Evolutionary conservation across 2,113 vertebrate species (phyloP), one percentile per base, ranked within the genome.

Genomic region (Megaptera novaeangliae): DNA sequence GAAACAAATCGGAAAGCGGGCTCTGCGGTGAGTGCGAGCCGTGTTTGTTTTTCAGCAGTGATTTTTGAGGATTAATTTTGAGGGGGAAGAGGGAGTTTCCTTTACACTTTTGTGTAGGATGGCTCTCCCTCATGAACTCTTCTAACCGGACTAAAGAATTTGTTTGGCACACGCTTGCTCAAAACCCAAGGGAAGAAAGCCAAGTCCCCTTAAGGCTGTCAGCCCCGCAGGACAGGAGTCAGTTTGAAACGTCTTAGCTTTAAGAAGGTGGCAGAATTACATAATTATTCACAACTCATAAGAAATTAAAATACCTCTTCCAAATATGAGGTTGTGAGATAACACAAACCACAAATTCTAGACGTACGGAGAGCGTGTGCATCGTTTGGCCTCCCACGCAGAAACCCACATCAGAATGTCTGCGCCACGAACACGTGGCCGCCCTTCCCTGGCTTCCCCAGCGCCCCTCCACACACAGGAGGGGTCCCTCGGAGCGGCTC

Each of bases 271-370:
- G 81, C 97, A 96, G 98, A 98, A 98, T 99, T 98, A 98, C 88
- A 98, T 98, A 98, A 99, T 98, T 98, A 98, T 96, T 94, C 98
- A 97, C 98, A 98, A 98, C 98, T 98, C 97, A 93, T 98, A 96
- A 98, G 98, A 97, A 95, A 96, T 98, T 98, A 98, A 98, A 98
- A 98, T 98, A 97, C 89, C 94, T 98, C 98, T 98, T 97, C 97
- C 97, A 98, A 98, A 98, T 96, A 97, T 88, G 94, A 97, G 96
- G 97, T 88, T 95, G 96, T 74, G 88, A 98, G 98, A 98, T 97
- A 92, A 97, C 97, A 86, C 88, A 97, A 93, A 81, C 94, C 88
- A 97, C 97, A 96, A 92, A 91, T 95, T 74, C 80, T 39, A 64
- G 88, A 63, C 91, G 85, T 2, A 59, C 0, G 41, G 95, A 61